Conservation (phyloP, 2,888 invertebrate genomes). For the Napeogenes inachia region DNA sequence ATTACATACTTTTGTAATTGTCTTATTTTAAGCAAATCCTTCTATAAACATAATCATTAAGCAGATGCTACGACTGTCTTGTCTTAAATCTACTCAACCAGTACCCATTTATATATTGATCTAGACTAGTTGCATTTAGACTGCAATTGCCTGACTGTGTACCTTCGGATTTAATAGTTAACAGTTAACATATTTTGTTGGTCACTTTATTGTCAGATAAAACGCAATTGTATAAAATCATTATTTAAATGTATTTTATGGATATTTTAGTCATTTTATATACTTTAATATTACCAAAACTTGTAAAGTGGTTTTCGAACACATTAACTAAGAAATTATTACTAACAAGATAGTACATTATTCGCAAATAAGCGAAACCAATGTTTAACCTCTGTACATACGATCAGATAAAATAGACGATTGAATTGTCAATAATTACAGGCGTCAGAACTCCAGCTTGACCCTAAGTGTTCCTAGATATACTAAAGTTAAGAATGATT, state of each 20-base stretch:
- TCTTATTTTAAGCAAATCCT: too few species aligned
- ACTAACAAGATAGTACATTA: constrained; percentile 11
- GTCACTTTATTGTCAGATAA: constrained; percentile 20
- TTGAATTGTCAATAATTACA: constrained; percentile 73
- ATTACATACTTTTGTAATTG: too few species aligned
- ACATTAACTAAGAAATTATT: constrained; percentile 9
- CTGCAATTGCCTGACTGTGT: constrained; percentile 31
- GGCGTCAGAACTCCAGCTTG: constrained; percentile 36
- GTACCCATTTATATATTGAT: constrained; percentile 17
- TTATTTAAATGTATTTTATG: constrained; percentile 15
- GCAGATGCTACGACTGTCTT: too few species aligned
- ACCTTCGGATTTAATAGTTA: constrained; percentile 29
- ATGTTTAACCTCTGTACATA: constrained; percentile 27
- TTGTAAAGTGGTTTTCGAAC: constrained; percentile 6
- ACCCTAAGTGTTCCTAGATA: constrained; percentile 32
- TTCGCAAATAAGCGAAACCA: constrained; percentile 24
- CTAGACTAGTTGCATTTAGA: constrained; percentile 39
- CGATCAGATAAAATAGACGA: constrained; percentile 61
- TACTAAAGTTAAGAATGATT: constrained; percentile 20
- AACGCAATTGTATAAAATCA: constrained; percentile 8
- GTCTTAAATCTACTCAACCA: background rate
- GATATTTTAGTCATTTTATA: constrained; percentile 11
- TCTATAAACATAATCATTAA: too few species aligned
- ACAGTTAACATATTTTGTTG: constrained; percentile 26
- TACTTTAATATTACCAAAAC: constrained; percentile 4